A percentile compares a stretch with the other conserved stretches of the same genome.
phyloP scores from a whole-genome alignment of 1,140 invertebrate species.

The Meloidogyne exigua region DNA sequence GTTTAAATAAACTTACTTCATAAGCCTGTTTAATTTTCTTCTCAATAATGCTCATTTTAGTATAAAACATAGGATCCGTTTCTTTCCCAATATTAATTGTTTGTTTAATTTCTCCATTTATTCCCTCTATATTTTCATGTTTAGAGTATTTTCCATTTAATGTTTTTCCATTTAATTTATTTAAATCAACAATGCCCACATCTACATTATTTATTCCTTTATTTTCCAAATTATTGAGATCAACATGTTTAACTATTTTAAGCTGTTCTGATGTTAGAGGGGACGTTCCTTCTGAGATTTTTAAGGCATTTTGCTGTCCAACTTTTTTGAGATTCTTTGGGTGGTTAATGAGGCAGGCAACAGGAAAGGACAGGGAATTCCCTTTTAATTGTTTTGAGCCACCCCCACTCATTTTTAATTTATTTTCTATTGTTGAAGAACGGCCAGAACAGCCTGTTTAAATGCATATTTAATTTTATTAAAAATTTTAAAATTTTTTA shows the following conservation, averaged over 20 bases:
- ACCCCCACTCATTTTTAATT: neutral
- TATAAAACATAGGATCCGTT: neutral
- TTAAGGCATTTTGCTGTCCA: neutral
- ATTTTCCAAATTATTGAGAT: neutral
- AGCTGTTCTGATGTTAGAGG: neutral
- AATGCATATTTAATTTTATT: neutral
- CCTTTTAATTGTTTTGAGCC: neutral
- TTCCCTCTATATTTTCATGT: neutral
- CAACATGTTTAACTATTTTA: neutral
- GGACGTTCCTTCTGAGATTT: neutral
- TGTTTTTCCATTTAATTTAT: too few relatives aligned
- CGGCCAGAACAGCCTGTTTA: neutral
- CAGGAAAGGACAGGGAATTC: neutral
- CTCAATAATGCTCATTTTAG: neutral
- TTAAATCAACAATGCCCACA: too few relatives aligned
- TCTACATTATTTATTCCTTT: neutral
- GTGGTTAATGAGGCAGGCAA: neutral
- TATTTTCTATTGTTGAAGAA: neutral
- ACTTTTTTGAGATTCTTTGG: neutral
- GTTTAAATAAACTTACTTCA: neutral
- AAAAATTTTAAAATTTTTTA: neutral
- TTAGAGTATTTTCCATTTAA: too few relatives aligned
- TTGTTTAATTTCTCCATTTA: neutral
- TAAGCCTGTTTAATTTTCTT: neutral
- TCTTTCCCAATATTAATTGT: neutral